Percentiles rank a stretch among this genome's conserved stretches.
phyloP scores from a whole-genome alignment of 2,113 vertebrate genomes.

The Pantherophis guttatus region DNA sequence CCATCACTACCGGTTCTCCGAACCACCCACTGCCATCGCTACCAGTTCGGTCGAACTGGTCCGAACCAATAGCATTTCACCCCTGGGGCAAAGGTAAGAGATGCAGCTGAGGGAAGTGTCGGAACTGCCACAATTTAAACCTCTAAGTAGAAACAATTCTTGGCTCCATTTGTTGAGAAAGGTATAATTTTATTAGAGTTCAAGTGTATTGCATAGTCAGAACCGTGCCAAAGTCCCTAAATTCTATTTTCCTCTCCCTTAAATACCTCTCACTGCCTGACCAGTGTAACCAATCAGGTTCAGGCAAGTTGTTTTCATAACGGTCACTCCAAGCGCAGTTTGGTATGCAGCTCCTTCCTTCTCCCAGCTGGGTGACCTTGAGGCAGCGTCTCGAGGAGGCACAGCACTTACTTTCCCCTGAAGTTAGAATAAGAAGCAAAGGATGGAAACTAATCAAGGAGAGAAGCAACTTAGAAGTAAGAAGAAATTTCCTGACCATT shows the following conservation, averaged over 20 bases:
- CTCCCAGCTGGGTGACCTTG: neutral
- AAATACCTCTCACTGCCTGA: neutral
- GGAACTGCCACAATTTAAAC: neutral
- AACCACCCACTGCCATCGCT: no score
- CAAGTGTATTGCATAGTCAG: neutral
- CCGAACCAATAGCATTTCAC: no score
- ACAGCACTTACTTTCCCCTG: neutral
- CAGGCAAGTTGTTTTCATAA: neutral
- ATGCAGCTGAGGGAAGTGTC: neutral
- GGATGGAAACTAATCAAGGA: no score
- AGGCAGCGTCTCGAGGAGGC: no score
- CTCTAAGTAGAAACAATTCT: neutral
- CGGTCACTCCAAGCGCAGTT: neutral
- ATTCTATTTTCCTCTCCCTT: neutral
- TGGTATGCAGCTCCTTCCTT: no score
- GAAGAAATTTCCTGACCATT: no score
- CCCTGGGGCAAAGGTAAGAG: neutral
- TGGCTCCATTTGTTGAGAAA: neutral
- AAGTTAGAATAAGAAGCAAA: no score
- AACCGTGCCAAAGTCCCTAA: neutral
- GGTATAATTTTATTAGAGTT: neutral
- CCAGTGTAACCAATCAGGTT: neutral
- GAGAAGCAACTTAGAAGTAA: no score
- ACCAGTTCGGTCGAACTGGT: no score
- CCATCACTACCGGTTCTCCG: no score